Evolutionary conservation across 92 coral and sea anemone genomes (phyloP), one percentile per base, ranked within the genome.

Genomic region (Metridium senile): DNA sequence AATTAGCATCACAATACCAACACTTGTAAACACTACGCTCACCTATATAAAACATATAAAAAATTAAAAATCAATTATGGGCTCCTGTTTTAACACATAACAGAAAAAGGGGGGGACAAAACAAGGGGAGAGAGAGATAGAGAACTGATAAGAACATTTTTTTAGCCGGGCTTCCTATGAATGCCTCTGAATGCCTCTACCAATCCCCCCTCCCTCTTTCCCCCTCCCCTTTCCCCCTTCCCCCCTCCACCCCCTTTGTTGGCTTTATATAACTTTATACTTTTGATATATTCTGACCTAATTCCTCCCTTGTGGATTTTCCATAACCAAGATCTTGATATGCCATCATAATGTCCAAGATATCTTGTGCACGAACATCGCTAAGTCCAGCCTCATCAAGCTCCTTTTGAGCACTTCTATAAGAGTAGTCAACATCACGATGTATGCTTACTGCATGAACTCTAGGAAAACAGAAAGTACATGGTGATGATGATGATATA

Each of bases 291-390:
- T 62, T 62, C 19, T 66, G 13, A 66, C 71, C 71, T 29, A 11
- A 19, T 33, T 66, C 71, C n/a, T 66, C 71, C 19, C 17, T 9
- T 11, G 47, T 66, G 21, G 71, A 66, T 31, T 31, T 23, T 10
- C 71, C 49, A 66, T 66, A 66, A 4, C 71, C 71, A 2, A 2
- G 7, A 33, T 66, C 71, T 22, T 30, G 18, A 66, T 31, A 66
- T 2, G 33, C 49, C 46, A 30, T 33, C 71, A 66, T 66, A 7
- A 66, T 17, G 29, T 66, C 71, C 7, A 66, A 4, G 18, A 66
- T 66, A 33, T 66, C 71, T 66, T 66, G 3, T 66, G 71, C 16
- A 11, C 51, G 71, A 11, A 66, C 22, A 21, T 66, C 6, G 19
- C 1, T 9, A 11, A 66, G 71, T 7, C 71, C 71, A 66, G 47